These are phyloP conservation scores for Notolabrus celidotus DNA, from an alignment of 2,797 vertebrate species.

Conservation along the genomic window DNA sequence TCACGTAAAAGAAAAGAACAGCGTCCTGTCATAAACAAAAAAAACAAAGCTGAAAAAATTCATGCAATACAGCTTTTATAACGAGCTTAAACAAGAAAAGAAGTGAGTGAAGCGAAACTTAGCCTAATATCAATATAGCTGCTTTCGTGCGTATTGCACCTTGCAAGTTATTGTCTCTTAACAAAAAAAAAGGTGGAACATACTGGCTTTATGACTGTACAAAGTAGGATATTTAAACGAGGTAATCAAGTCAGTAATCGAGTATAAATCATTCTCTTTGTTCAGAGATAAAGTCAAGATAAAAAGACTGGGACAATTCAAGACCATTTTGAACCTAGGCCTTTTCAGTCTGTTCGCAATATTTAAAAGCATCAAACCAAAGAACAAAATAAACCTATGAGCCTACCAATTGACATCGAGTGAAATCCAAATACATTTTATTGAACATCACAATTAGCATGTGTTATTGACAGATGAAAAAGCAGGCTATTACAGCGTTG, in stretches of 20 bases:
- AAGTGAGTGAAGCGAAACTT: conserved; percentile 28
- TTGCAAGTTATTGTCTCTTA: no score
- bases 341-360: neutral
- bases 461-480: neutral
- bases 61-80: neutral
- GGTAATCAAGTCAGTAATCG: neutral
- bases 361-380: no score
- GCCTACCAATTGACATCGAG: neutral
- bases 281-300: neutral
- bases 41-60: conserved; percentile 1
- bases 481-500: neutral
- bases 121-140: conserved; percentile 2
- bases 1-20: neutral
- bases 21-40: neutral
- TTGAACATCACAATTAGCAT: neutral
- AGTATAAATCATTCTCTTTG: neutral
- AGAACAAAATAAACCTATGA: neutral
- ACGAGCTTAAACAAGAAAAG: conserved; percentile 18
- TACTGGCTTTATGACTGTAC: neutral
- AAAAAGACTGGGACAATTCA: neutral
- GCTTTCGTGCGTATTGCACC: neutral
- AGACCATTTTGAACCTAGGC: conserved; percentile 39
- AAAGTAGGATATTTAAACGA: neutral
- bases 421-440: neutral
- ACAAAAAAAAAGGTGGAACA: conserved; percentile 11